These are phyloP conservation scores for Colius striatus DNA, from an alignment of 2,113 vertebrate genomes.

Conservation along the genomic window DNA sequence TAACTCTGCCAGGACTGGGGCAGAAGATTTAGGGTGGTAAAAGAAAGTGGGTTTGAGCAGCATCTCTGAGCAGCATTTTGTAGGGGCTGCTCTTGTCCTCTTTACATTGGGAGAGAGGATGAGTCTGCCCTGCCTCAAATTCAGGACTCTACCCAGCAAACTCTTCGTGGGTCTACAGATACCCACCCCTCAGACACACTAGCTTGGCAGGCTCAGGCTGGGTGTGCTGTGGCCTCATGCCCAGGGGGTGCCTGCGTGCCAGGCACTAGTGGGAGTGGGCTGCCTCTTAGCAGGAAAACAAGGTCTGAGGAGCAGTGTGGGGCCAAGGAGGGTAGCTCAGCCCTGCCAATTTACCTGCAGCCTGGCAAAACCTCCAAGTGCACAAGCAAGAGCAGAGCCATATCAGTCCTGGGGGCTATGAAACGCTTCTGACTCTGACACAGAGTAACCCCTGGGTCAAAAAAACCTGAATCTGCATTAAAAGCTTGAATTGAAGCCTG, in stretches of 20 bases:
- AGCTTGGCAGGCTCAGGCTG: not conserved
- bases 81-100: not conserved
- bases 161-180: not conserved
- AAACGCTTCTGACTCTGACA: not conserved
- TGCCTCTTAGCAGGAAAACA: not conserved
- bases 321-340: no score
- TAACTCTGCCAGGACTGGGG: not conserved
- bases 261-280: not conserved
- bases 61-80: not conserved
- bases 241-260: fast-evolving
- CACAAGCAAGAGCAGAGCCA: not conserved
- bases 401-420: not conserved
- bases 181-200: not conserved
- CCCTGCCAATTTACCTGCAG: not conserved
- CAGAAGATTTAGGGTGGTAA: not conserved
- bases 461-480: not conserved
- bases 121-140: not conserved
- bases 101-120: not conserved
- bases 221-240: fast-evolving
- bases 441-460: fast-evolving
- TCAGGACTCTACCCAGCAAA: not conserved
- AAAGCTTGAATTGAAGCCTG: not conserved
- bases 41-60: not conserved
- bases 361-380: not conserved
- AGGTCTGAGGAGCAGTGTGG: not conserved